phyloP scores from a whole-genome alignment of 2,113 vertebrate species.

The Lipotes vexillifer region DNA sequence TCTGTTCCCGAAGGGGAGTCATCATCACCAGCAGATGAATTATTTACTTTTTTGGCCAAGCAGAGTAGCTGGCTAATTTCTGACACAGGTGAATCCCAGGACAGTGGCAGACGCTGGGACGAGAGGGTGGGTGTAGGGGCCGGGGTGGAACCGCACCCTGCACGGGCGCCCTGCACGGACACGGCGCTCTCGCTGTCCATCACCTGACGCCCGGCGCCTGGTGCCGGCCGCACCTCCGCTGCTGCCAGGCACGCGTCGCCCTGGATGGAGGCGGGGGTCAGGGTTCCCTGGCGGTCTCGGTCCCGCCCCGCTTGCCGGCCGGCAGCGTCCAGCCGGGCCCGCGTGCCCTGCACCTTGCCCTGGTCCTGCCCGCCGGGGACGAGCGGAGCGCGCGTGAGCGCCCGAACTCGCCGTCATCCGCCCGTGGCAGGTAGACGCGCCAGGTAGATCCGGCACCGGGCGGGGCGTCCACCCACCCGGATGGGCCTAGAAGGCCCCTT shows the following conservation, averaged over 20 bases:
- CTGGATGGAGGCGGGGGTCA: neutral
- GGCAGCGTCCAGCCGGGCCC: neutral
- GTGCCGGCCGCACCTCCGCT: too few species aligned
- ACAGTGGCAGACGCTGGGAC: neutral
- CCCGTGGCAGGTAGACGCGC: neutral
- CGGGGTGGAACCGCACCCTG: accelerated
- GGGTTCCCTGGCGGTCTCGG: neutral
- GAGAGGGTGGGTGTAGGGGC: neutral
- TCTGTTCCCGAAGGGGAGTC: neutral
- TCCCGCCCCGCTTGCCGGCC: neutral
- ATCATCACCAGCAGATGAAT: neutral
- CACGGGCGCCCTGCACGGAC: neutral
- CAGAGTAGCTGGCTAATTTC: neutral
- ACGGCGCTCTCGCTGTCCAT: accelerated
- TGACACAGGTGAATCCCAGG: too few species aligned
- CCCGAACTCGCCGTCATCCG: accelerated
- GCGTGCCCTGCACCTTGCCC: neutral
- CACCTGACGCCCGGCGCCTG: accelerated
- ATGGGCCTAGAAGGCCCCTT: neutral
- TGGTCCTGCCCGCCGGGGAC: neutral
- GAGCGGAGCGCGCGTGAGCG: accelerated
- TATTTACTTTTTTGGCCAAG: neutral
- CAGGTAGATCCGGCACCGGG: accelerated
- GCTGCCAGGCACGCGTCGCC: neutral
- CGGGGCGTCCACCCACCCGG: neutral